Percentiles rank a stretch among this genome's conserved stretches.
phyloP scores from a whole-genome alignment of 2,797 vertebrate genomes.

The Dryobates pubescens region DNA sequence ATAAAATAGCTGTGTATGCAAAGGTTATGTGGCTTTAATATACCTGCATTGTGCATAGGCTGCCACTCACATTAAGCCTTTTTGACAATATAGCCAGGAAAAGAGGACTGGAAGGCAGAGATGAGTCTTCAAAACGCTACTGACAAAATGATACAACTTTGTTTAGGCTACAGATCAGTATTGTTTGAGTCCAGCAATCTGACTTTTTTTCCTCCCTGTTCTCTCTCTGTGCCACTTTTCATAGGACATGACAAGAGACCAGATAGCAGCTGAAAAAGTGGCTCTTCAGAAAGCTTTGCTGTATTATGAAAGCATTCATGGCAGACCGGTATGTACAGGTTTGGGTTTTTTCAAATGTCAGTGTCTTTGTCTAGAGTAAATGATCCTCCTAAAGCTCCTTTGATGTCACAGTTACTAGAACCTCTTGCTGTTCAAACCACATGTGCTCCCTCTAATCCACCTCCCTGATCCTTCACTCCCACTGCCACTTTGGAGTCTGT shows the following conservation, averaged over 20 bases:
- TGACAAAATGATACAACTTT: neutral
- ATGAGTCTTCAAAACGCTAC: neutral
- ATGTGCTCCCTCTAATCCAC: neutral
- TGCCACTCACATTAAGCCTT: neutral
- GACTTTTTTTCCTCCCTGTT: neutral
- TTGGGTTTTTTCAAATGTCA: neutral
- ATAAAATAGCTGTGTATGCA: neutral
- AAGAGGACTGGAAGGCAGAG: neutral
- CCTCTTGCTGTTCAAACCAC: neutral
- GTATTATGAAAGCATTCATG: conserved; percentile 95
- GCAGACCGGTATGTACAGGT: conserved; percentile 88
- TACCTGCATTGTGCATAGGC: neutral
- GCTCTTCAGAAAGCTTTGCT: conserved; percentile 94
- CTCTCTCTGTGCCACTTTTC: conserved; percentile 2
- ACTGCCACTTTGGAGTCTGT: neutral
- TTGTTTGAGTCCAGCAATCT: neutral
- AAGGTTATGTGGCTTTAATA: neutral
- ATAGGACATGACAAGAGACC: conserved; percentile 98
- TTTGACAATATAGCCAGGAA: neutral
- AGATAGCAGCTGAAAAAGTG: conserved; percentile 94
- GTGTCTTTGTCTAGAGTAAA: neutral
- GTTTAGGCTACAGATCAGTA: neutral
- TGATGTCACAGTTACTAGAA: neutral
- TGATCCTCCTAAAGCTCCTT: neutral
- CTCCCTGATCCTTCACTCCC: neutral